phyloP scores from a whole-genome alignment of 2,113 vertebrate species.

The Lepus americanus region DNA sequence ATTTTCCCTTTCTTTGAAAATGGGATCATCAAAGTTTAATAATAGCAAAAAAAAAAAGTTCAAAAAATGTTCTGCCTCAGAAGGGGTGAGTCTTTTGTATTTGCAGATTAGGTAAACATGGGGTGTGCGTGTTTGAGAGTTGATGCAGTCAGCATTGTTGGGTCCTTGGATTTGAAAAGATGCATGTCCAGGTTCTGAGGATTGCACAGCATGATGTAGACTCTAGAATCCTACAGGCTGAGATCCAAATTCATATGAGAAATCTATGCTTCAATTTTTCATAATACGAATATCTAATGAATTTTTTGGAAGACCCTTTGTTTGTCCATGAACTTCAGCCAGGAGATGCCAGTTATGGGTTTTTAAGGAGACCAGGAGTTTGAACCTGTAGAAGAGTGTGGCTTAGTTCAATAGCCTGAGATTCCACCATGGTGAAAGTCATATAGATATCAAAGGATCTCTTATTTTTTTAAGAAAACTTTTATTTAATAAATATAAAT shows the following conservation, averaged over 20 bases:
- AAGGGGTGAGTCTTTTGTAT: neutral
- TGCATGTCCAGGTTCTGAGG: neutral
- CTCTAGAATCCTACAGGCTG: neutral
- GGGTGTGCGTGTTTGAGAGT: neutral
- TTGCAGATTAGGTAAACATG: neutral
- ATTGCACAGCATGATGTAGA: neutral
- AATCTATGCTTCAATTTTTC: neutral
- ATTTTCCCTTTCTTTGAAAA: slow-evolving; percentile 23
- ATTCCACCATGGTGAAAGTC: neutral
- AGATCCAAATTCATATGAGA: neutral
- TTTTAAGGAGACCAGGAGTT: neutral
- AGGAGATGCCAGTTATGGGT: neutral
- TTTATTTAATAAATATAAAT: no score
- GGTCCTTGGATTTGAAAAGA: neutral
- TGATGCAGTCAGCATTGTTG: fast-evolving
- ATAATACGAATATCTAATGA: no score
- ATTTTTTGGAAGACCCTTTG: neutral
- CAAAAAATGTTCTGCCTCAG: neutral
- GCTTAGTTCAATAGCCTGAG: neutral
- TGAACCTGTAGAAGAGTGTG: neutral
- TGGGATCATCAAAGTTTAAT: neutral
- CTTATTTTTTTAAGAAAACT: neutral
- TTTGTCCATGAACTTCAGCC: neutral
- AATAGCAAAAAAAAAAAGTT: neutral
- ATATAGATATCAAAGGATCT: neutral